A percentile compares a stretch with the other conserved stretches of the same genome.
Conservation (phyloP, 2,113 vertebrate genomes). For the Lontra canadensis region DNA sequence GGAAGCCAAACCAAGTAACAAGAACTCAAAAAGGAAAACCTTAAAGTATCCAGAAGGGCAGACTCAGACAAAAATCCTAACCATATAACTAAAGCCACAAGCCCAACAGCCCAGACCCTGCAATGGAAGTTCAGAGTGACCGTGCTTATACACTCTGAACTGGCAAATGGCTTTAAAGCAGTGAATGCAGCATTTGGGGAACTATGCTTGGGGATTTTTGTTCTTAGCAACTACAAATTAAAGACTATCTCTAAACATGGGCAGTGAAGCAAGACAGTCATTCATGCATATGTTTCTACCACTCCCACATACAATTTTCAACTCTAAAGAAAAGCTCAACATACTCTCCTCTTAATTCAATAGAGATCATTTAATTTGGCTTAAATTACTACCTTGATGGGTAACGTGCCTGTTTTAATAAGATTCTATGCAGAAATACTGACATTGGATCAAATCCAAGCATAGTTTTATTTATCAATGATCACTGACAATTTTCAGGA, state of each 20-base stretch:
- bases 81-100: background rate
- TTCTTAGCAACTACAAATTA: slow-evolving; percentile 7
- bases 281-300: background rate
- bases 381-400: background rate
- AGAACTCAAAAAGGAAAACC: slow-evolving; percentile 26
- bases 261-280: slow-evolving; percentile 1
- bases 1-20: slow-evolving; percentile 12
- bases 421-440: background rate
- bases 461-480: slow-evolving; percentile 6
- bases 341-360: slow-evolving; percentile 23
- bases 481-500: slow-evolving; percentile 16
- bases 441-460: slow-evolving; percentile 11
- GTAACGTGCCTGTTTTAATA: slow-evolving; percentile 4
- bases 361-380: background rate
- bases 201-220: background rate
- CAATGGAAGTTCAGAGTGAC: background rate
- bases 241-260: slow-evolving; percentile 43
- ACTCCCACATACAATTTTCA: slow-evolving; percentile 18
- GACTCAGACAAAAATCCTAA: background rate
- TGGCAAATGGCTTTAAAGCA: background rate
- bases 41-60: background rate
- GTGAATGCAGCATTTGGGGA: background rate
- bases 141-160: background rate
- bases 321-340: background rate
- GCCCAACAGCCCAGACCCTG: background rate